Base-by-base conservation (phyloP, 2,113 vertebrate species). In the Lucifuga dentata region DNA sequence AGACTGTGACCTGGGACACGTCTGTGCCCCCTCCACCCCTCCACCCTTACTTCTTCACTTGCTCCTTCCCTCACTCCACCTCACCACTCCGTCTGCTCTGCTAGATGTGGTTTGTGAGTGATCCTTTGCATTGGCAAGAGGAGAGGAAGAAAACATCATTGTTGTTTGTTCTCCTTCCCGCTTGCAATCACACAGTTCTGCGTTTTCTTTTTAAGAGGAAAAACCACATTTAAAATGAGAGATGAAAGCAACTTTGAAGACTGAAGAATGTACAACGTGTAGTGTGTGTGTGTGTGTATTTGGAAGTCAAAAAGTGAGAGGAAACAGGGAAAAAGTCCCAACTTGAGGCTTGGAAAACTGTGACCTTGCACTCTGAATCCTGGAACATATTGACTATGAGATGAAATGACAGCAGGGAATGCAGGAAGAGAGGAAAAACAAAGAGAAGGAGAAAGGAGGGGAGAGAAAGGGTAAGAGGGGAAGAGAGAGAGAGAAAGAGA, bases 321-420 rank as follows among this genome's bases (percentile, higher is more conserved):
- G 75, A 79, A 84, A 60, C n/a, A 5, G 19, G 66, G 72, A 51
- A 69, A 63, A 74, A 65, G 75, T 78, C 78, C 77, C 73, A 62
- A 76, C 48, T 73, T 45, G 64, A 79, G 59, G 59, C 68, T 63
- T 60, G 86, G 88, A 91, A 91, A 89, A 87, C 59, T 2, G 49
- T 87, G 88, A 88, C 86, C 83, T 78, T 78, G 77, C 64, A 77
- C 87, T 81, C 35, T 57, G 67, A 81, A 77, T 79, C 61, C 50
- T 76, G 65, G 58, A 71, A 63, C 26, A 69, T 55, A 51, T 57
- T 60, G 79, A 71, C 12, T n/a, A 65, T n/a, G 46, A 77, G 58
- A 55, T 51, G 35, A 44, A 68, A 63, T 17, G 15, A 62, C 50
- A 45, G 48, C 45, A 15, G 15, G 56, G 53, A 38, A 24, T 36